A percentile compares a stretch with the other conserved stretches of the same genome.
phyloP scores from a whole-genome alignment of 2,797 vertebrate genomes.

The Gila robusta region DNA sequence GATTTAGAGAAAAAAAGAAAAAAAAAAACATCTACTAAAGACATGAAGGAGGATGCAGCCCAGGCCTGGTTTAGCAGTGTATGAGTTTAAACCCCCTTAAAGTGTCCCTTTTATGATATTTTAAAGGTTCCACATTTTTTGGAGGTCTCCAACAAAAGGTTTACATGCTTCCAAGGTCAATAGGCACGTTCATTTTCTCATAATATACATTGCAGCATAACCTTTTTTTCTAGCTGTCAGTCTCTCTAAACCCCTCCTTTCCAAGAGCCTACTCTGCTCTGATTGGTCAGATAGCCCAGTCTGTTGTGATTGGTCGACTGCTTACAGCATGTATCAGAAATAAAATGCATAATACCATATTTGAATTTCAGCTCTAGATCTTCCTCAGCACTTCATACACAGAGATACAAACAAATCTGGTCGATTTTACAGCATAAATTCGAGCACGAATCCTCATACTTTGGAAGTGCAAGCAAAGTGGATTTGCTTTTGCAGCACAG shows the following conservation, averaged over 20 bases:
- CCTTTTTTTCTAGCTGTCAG: neutral
- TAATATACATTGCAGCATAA: neutral
- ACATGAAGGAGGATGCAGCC: conserved; percentile 25
- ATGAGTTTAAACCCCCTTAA: too few relatives aligned
- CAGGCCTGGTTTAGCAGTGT: neutral
- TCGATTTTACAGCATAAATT: neutral
- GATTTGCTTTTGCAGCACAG: too few relatives aligned
- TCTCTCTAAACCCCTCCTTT: neutral
- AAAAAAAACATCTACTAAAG: neutral
- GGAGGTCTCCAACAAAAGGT: too few relatives aligned
- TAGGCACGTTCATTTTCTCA: neutral
- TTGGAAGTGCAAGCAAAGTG: neutral
- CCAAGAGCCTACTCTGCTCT: neutral
- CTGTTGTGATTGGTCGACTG: neutral
- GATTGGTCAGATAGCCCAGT: neutral
- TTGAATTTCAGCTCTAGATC: neutral
- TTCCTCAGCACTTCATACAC: neutral
- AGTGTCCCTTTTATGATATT: neutral
- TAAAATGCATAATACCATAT: neutral
- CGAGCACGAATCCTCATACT: neutral
- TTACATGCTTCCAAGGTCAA: neutral
- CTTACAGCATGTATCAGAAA: neutral
- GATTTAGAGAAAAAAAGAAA: neutral
- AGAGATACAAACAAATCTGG: neutral
- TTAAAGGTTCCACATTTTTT: too few relatives aligned